Conservation (phyloP, 2,888 invertebrate genomes). For the Anarsia innoxiella region DNA sequence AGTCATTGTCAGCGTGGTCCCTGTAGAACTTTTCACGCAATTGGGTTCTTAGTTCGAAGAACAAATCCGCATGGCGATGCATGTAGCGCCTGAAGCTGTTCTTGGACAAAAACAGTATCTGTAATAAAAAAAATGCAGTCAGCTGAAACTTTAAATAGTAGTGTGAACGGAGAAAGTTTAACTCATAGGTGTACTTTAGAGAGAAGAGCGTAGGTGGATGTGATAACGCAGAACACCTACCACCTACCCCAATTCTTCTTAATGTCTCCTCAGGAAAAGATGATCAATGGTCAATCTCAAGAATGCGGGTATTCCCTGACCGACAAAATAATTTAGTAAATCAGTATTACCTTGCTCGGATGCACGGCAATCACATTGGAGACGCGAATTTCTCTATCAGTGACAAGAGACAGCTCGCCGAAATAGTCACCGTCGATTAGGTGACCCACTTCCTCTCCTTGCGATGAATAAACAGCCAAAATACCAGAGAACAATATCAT, state of each 20-base stretch:
- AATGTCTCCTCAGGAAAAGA: not conserved
- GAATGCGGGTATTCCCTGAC: not conserved
- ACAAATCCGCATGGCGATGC: not conserved
- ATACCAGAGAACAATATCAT: conserved; percentile 26
- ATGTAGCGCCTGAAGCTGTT: not conserved
- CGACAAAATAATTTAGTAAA: not conserved
- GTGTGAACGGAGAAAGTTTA: not conserved
- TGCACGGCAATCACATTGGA: conserved; percentile 26
- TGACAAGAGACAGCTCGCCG: conserved; percentile 31
- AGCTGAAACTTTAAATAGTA: not conserved
- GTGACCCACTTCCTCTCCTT: conserved; percentile 25
- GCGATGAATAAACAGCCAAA: conserved; percentile 26
- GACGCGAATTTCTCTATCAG: conserved; percentile 26
- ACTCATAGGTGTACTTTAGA: not conserved
- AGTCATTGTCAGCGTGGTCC: too few relatives aligned
- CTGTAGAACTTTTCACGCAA: too few relatives aligned
- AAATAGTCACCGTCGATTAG: conserved; percentile 34
- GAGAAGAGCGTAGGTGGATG: not conserved
- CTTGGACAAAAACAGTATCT: not conserved
- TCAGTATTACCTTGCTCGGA: conserved; percentile 22
- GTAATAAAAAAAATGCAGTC: not conserved
- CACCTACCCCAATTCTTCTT: not conserved
- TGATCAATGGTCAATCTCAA: not conserved
- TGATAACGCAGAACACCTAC: not conserved
- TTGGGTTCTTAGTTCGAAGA: too few relatives aligned